Evolutionary conservation across 92 coral and sea anemone species (phyloP).

Genomic region (Nematostella vectensis): DNA sequence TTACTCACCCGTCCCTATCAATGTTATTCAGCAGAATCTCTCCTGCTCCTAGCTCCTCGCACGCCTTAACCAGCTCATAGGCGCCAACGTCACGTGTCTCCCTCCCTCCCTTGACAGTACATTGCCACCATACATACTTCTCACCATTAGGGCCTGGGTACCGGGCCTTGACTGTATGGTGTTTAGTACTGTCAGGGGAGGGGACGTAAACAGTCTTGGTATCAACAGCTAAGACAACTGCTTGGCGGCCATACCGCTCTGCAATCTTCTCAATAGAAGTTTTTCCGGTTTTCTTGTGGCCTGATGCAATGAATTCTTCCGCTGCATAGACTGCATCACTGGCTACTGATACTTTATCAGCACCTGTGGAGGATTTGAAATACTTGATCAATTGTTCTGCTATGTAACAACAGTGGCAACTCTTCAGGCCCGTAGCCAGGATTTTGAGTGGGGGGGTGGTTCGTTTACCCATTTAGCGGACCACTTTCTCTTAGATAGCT

Average conservation of each 20-base stretch:
- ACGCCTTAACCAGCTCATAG: slow-evolving; percentile 43
- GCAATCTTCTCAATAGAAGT: slow-evolving; percentile 49
- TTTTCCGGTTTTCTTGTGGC: slow-evolving; percentile 28
- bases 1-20: slow-evolving; percentile 47
- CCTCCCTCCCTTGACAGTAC: slow-evolving; percentile 48
- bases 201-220: slow-evolving; percentile 39
- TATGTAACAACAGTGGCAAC: no score
- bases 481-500: no score
- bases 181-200: slow-evolving; percentile 21
- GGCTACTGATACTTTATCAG: slow-evolving; percentile 55
- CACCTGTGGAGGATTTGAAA: slow-evolving; percentile 16
- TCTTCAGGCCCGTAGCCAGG: no score
- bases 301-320: slow-evolving; percentile 32
- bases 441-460: no score
- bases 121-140: slow-evolving; percentile 44
- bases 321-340: slow-evolving; percentile 51
- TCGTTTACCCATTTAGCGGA: no score
- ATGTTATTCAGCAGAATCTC: slow-evolving; percentile 47
- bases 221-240: slow-evolving; percentile 49
- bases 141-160: slow-evolving; percentile 35
- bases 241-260: slow-evolving; percentile 40
- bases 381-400: not conserved
- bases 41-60: slow-evolving; percentile 53
- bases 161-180: slow-evolving; percentile 31
- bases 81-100: slow-evolving; percentile 46